These are phyloP conservation scores for Perognathus longimembris DNA, from an alignment of 2,113 vertebrate species.

Conservation along the genomic window DNA sequence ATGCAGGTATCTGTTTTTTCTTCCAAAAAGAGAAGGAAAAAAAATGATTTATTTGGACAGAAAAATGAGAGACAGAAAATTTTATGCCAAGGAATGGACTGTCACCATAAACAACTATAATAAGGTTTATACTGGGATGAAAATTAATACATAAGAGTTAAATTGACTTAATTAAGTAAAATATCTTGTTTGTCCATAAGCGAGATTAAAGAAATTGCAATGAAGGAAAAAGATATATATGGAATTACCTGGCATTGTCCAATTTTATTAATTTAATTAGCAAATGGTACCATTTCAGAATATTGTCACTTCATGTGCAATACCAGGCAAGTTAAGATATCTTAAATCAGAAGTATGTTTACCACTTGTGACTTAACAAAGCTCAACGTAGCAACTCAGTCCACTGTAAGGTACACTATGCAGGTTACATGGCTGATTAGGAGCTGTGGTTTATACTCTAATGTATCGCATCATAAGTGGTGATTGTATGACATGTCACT, in stretches of 20 bases:
- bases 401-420: too few species aligned
- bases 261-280: constrained; percentile 45
- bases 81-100: neutral
- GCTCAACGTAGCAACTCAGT: neutral
- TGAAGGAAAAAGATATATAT: neutral
- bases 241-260: neutral
- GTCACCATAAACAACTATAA: constrained; percentile 9
- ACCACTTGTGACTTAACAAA: too few species aligned
- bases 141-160: constrained; percentile 56
- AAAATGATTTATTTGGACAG: neutral
- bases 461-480: neutral
- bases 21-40: too few species aligned
- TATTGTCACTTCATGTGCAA: neutral
- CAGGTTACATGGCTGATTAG: neutral
- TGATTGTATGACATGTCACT: too few species aligned
- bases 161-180: constrained; percentile 37
- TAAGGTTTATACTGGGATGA: constrained; percentile 9
- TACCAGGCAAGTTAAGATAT: neutral
- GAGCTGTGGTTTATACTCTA: too few species aligned
- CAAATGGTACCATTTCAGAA: constrained; percentile 10
- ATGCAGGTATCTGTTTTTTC: too few species aligned
- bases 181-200: constrained; percentile 24
- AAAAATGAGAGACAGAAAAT: constrained; percentile 23
- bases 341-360: neutral
- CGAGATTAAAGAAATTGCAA: constrained; percentile 12